These are phyloP conservation scores for Herpailurus yagouaroundi DNA, from an alignment of 2,113 vertebrate genomes.

Conservation along the genomic window DNA sequence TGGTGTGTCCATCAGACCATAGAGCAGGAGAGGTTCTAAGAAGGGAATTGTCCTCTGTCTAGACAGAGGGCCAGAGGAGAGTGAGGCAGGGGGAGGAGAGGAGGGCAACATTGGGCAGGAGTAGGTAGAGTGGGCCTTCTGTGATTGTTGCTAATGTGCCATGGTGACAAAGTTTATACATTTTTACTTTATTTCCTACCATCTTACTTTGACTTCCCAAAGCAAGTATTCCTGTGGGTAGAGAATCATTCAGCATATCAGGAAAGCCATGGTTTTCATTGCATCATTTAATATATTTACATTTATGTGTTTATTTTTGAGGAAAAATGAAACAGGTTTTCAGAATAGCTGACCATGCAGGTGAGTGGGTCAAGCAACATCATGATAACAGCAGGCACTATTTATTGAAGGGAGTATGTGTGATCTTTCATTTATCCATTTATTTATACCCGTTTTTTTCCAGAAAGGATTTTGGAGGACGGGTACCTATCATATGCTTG, in stretches of 20 bases:
- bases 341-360: neutral
- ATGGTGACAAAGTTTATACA: neutral
- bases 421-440: neutral
- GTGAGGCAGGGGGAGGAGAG: accelerated
- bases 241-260: neutral
- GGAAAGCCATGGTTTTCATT: neutral
- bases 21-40: neutral
- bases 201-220: neutral
- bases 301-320: neutral
- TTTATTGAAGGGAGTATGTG: neutral
- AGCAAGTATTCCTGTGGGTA: neutral
- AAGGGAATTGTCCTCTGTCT: neutral
- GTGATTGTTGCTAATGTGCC: neutral
- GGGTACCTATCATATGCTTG: neutral
- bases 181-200: neutral
- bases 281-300: neutral
- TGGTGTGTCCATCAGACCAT: accelerated
- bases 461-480: neutral
- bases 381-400: neutral
- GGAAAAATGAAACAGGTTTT: neutral
- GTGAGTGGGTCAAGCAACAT: neutral
- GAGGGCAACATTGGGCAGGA: neutral
- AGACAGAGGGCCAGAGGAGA: neutral
- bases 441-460: neutral
- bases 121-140: too few relatives aligned